Conservation (phyloP, 2,113 vertebrate species). For the Oncorhynchus clarkii region DNA sequence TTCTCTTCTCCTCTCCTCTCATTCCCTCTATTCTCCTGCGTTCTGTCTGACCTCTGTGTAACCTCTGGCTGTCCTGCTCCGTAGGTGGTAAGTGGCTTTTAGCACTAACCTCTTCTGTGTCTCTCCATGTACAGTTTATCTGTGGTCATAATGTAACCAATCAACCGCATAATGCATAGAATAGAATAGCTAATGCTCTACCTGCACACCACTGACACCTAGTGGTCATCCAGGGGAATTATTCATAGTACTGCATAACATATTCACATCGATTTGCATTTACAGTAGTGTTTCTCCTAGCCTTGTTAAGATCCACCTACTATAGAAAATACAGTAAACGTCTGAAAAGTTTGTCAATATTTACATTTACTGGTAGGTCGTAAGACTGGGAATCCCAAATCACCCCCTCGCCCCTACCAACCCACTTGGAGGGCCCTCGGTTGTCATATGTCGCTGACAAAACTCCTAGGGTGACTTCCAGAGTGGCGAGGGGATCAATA, state of each 20-base stretch:
- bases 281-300: neutral
- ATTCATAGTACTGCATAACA: neutral
- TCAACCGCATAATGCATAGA: neutral
- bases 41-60: slow-evolving; percentile 11
- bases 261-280: neutral
- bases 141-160: neutral
- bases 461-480: too few species aligned
- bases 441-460: too few species aligned
- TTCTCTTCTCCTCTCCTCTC: slow-evolving; percentile 38
- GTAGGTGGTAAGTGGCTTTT: slow-evolving; percentile 56
- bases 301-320: too few species aligned
- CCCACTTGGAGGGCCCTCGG: too few species aligned
- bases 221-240: slow-evolving; percentile 32
- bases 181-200: neutral
- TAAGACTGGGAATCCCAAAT: too few species aligned
- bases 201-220: slow-evolving; percentile 38
- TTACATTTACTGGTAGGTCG: too few species aligned
- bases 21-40: slow-evolving; percentile 45
- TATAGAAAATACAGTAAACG: too few species aligned
- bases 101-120: neutral
- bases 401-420: too few species aligned
- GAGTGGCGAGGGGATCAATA: too few species aligned
- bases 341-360: too few species aligned
- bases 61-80: slow-evolving; percentile 8
- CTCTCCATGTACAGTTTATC: neutral